These are phyloP conservation scores for Microplitis deprimator DNA, from an alignment of 2,888 invertebrate genomes.

Conservation along the genomic window DNA sequence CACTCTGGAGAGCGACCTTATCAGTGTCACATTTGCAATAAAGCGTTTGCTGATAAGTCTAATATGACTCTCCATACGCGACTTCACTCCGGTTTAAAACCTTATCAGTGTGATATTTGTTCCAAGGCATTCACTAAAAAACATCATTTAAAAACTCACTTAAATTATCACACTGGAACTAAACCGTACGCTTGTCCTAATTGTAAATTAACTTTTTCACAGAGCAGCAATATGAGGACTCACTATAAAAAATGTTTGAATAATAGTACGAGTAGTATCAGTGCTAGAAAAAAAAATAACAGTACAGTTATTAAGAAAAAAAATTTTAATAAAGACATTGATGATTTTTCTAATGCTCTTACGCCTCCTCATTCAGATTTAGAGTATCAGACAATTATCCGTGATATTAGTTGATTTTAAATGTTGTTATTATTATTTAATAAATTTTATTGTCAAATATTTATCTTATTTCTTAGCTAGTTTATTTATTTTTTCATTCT, in stretches of 20 bases:
- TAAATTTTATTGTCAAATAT: neutral
- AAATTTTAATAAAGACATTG: neutral
- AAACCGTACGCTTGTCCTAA: conserved; percentile 84
- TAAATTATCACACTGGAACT: conserved; percentile 87
- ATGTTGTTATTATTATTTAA: neutral
- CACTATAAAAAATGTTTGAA: conserved; percentile 83
- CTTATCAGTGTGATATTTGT: conserved; percentile 78
- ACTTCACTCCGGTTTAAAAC: conserved; percentile 86
- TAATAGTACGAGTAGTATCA: neutral
- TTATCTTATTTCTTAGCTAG: neutral
- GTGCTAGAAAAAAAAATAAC: neutral
- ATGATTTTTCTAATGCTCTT: conserved; percentile 5
- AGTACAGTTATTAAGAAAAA: neutral
- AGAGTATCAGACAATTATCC: neutral
- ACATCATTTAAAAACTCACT: conserved; percentile 87
- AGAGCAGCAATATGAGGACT: conserved; percentile 90
- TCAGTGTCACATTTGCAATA: conserved; percentile 85
- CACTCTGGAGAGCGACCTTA: conserved; percentile 88
- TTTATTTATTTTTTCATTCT: neutral
- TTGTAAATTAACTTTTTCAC: conserved; percentile 85
- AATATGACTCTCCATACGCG: conserved; percentile 88
- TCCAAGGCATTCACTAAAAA: conserved; percentile 89
- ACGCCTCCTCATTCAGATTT: conserved; percentile 20
- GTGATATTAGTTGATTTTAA: conserved; percentile 5
- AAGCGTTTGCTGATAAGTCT: conserved; percentile 87